Base-by-base conservation (phyloP, 2,888 invertebrate genomes). In the Aspidiotus destructor region DNA sequence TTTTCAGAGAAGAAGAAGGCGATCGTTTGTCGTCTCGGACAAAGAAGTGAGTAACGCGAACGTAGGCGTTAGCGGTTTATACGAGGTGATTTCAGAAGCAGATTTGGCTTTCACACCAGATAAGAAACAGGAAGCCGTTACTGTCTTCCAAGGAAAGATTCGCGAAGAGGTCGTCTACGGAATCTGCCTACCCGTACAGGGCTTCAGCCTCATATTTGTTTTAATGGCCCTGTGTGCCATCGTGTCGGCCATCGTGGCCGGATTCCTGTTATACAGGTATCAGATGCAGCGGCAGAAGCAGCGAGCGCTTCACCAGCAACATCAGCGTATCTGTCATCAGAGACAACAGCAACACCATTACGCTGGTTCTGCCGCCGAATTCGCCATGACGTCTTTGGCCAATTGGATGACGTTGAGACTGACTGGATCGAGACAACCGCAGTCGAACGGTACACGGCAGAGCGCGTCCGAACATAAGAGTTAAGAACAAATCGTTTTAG, bases 41-140 rank as follows among this genome's bases (percentile, higher is more conserved):
- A 82, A 89, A 13, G 88, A 88, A 75, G 87, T 83, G 1, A 83
- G 90, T 64, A 90, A 88, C 71, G 88, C 91, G 2, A 92, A 92
- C 75, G 90, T 93, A 1, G 92, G 93, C 8, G 92, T 94, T 1
- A 89, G 89, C 72, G 90, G 92, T 0, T 83, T 92, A 28, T 93
- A 92, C 77, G 91, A 92, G 73, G 91, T 94, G 60, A 91, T 94
- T 69, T 92, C 93, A 6, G 91, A 92, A 77, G 91, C 92, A 1
- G 94, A 94, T 77, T 79, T 94, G 54, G 92, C 89, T 52, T 94
- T 94, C 77, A 90, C 89, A 73, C 91, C 92, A 0, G 88, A 91
- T 74, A 81, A 84, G 63, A 83, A 85, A 73, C 84, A 85, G 60
- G 91, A 91, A 77, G 86, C 90, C 0, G 90, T 91, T 1, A 90